A percentile compares a stretch with the other conserved stretches of the same genome.
These are phyloP conservation scores for Gouania willdenowi DNA, from an alignment of 2,797 vertebrate species.

Conservation along the genomic window DNA sequence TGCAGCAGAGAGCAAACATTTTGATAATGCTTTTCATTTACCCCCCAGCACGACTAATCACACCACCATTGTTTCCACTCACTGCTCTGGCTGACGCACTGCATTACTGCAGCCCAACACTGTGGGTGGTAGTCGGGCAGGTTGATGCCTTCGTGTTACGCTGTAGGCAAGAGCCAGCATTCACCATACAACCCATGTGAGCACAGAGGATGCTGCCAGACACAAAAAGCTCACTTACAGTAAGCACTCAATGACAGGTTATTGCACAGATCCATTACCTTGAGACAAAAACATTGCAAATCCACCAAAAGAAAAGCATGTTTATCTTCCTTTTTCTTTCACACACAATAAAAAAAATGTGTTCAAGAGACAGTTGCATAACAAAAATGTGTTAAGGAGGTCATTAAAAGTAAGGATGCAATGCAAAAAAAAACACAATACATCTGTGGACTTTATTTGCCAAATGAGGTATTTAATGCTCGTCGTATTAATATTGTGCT, in stretches of 20 bases:
- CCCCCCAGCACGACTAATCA: slow-evolving; percentile 74
- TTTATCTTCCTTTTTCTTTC: not conserved
- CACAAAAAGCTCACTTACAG: not conserved
- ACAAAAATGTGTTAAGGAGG: too few relatives aligned
- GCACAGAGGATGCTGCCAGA: not conserved
- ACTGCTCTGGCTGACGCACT: slow-evolving; percentile 54
- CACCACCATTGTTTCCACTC: slow-evolving; percentile 63
- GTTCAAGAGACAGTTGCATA: too few relatives aligned
- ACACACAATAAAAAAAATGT: too few relatives aligned
- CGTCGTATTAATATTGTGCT: too few relatives aligned
- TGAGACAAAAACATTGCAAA: not conserved
- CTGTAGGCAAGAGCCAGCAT: slow-evolving; percentile 17
- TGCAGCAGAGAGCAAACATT: slow-evolving; percentile 54
- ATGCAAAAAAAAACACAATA: too few relatives aligned
- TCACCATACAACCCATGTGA: slow-evolving; percentile 13
- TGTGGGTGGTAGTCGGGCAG: slow-evolving; percentile 37
- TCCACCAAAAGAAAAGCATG: not conserved
- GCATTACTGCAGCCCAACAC: slow-evolving; percentile 45
- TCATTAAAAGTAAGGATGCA: too few relatives aligned
- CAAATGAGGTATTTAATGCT: too few relatives aligned
- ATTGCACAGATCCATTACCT: not conserved
- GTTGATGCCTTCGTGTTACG: slow-evolving; percentile 20
- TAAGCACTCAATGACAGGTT: not conserved
- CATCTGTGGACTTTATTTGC: too few relatives aligned
- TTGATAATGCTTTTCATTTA: slow-evolving; percentile 78